Base-by-base conservation (phyloP, 2,797 vertebrate species). In the Adrianichthys oophorus region DNA sequence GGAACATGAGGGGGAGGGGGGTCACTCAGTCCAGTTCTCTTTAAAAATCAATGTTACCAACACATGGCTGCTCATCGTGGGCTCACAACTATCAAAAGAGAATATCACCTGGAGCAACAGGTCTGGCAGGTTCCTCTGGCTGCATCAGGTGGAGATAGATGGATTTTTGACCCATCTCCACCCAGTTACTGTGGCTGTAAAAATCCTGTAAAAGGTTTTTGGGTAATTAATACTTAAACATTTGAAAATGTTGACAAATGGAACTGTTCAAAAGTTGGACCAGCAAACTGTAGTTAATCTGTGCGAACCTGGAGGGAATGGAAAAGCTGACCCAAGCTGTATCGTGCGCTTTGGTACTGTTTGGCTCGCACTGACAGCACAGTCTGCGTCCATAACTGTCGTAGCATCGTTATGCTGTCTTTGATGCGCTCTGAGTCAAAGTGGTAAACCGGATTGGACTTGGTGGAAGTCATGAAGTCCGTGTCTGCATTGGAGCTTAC, bases 181-280 rank as follows among this genome's bases (percentile, higher is more conserved):
- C 93, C 94, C 95, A 95, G 86, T 94, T 96, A 79, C 94, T 96
- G 74, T 96, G 95, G 71, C 95, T 96, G 70, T 95, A 95, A 83
- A 96, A 96, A 80, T 96, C 95, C 95, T 95, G 56, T 18, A 47
- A 23, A 69, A 12, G 63, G 1, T 13, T 21, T 41, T 29, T 13
- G 15, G 10, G 46, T 5, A 0, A 41, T 46, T 19, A 14, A 18
- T 10, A 18, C 2, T 19, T 1, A 15, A 15, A 7, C 5, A 2
- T 16, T 15, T 52, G 17, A 29, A 14, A 26, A 13, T n/a, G 4
- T 26, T 2, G 15, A 4, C 10, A 37, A 17, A 26, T 32, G 10
- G 32, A 32, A 32, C 8, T 32, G 32, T 32, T 13, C 32, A 32
- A 32, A 32, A 8, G 2, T 32, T 3, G 12, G 32, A 12, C 32